Evolutionary conservation across 2,797 vertebrate genomes (phyloP), one percentile per base, ranked within the genome.

Genomic region (Epinephelus malabaricus): DNA sequence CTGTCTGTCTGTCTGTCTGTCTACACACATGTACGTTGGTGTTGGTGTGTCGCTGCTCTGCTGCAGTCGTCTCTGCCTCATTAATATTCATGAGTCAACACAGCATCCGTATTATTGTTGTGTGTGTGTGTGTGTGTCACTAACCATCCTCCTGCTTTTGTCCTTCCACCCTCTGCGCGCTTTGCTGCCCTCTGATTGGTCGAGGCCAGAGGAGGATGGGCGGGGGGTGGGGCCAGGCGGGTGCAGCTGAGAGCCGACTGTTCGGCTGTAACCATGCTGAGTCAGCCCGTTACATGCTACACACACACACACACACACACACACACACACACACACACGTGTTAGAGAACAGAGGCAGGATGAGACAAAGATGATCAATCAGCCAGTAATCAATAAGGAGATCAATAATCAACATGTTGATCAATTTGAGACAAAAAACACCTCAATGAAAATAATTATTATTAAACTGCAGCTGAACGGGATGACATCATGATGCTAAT

Each of bases 131-230:
- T 69, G 66, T 56, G 45, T 71, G 49, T 73, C n/a, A 21, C 92
- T 93, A 92, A 98, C 98, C 97, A 97, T 97, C 51, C 86, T 94
- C 69, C 79, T 80, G 81, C 96, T 94, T 73, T 92, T 92, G 86
- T 95, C 83, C 79, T 78, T 87, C 89, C 90, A 96, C 51, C 96
- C 89, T 62, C 92, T 84, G 82, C 90, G 93, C 60, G 92, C 89
- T 46, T 92, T 89, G 60, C 92, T 94, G 83, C 91, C 92, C 53
- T 94, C 94, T 69, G 92, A 95, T 79, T 94, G 91, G 69, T 92
- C 82, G 34, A 90, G 86, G 0, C 95, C 91, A 19, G 95, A 94
- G 64, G 73, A 73, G 47, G 75, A 64, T 0, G 46, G 43, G 15
- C n/a, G n/a, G 34, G 95, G 96, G 76, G 94, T 91, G 64, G 97